These are phyloP conservation scores for Zoanthus sansibaricus DNA, from an alignment of 92 coral and sea anemone species.

Conservation along the genomic window DNA sequence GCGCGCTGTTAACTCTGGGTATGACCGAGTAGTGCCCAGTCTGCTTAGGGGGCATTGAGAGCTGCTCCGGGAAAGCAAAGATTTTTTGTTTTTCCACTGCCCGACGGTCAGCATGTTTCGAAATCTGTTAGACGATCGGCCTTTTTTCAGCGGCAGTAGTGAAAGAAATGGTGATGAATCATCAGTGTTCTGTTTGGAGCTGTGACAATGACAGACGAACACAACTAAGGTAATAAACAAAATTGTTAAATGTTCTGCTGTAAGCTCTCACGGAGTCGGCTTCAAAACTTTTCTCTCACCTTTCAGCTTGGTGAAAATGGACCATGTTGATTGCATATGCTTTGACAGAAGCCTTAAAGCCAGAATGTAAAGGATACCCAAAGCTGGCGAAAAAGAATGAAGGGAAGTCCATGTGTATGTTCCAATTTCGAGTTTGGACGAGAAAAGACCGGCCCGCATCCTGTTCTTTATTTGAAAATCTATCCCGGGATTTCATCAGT, in stretches of 20 bases:
- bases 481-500: conserved; percentile 44
- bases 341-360: not conserved
- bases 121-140: not conserved
- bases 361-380: not conserved
- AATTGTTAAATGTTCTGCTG: no score
- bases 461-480: conserved; percentile 42
- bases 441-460: conserved; percentile 30
- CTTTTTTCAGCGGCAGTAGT: not conserved
- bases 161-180: no score
- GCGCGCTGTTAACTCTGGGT: no score
- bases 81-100: not conserved
- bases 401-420: conserved; percentile 26
- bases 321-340: not conserved
- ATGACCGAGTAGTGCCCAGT: not conserved
- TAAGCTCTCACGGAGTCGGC: not conserved
- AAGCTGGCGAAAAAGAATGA: not conserved
- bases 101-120: not conserved
- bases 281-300: not conserved
- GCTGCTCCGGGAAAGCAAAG: not conserved
- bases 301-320: not conserved
- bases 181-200: no score
- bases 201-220: no score
- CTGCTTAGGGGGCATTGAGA: not conserved
- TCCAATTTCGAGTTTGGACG: conserved; percentile 49
- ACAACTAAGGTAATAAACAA: no score